Evolutionary conservation across 1,140 invertebrate species (phyloP).

Genomic region (Sarcophaga peregrina): DNA sequence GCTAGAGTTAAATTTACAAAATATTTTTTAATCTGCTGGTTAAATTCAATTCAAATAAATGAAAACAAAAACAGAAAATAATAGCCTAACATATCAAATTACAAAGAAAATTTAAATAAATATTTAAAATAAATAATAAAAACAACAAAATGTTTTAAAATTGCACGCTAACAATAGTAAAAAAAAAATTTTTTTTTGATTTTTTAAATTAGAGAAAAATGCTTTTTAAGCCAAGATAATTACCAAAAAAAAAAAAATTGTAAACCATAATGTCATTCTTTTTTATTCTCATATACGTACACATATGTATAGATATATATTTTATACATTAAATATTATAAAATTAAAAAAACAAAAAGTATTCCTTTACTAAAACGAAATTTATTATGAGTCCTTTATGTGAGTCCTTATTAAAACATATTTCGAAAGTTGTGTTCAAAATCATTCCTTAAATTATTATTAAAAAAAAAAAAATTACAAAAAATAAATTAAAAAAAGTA

Average conservation of each 20-base stretch:
- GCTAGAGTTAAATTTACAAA: too few relatives aligned
- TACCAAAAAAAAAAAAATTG: background rate
- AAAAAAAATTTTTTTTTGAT: too few relatives aligned
- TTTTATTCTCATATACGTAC: background rate
- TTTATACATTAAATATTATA: background rate
- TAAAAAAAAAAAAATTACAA: background rate
- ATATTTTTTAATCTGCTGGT: background rate
- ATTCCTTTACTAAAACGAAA: background rate
- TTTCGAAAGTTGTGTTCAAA: constrained; percentile 13
- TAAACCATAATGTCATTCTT: background rate
- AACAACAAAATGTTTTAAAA: background rate
- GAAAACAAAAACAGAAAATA: background rate
- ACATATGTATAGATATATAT: background rate
- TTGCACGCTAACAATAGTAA: too few relatives aligned
- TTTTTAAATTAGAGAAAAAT: background rate
- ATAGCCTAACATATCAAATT: constrained; percentile 24
- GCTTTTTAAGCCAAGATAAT: background rate
- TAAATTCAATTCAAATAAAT: background rate
- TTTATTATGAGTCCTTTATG: background rate
- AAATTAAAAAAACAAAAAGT: background rate
- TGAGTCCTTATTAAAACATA: background rate
- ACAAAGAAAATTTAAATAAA: background rate
- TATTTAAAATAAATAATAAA: background rate
- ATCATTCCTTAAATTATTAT: background rate
- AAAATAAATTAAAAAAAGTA: background rate